Base-by-base conservation (phyloP, 1,140 invertebrate species). In the Agrypnia vestita region DNA sequence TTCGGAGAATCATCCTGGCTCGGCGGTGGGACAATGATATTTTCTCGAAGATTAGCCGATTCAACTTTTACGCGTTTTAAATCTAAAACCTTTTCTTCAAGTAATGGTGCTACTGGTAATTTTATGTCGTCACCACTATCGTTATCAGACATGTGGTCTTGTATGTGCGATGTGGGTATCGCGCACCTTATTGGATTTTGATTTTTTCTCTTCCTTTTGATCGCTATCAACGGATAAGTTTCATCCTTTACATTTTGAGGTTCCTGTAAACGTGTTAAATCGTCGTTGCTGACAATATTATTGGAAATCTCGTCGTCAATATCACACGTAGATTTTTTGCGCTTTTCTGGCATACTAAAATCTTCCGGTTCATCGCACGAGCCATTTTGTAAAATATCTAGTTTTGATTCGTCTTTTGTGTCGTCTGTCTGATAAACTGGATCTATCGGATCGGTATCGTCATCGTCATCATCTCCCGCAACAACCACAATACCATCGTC, bases 131-230 rank as follows among this genome's bases (percentile, higher is more conserved):
- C 81, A 53, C 51, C 51, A 43, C 78, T 80, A 55, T 82, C 81
- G 49, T 80, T 82, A 69, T 82, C 81, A 15, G 81, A 80, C 10
- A 46, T 72, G 7, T 74, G 53, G 75, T 78, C 53, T n/a, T 51
- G 53, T 9, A 49, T 19, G 13, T 79, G 78, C 12, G 78, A 61
- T n/a, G 75, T 86, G 15, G 91, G 90, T 4, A 93, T 86, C 0
- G 95, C 91, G 85, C 94, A 96, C 76, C 96, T 91, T 0, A 95
- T 97, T 0, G 97, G 97, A 86, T 98, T 97, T 84, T 96, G 94
- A 84, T 94, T 97, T 88, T 98, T 99, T 64, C 97, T 90, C 88
- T 98, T 97, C 62, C 97, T 89, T 73, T 94, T 94, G 85, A 76
- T 83, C 7, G 73, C 64, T 55, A 80, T 62, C 19, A 83, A 76